Conservation (phyloP, 2,888 invertebrate genomes). For the Nycteola revayana region DNA sequence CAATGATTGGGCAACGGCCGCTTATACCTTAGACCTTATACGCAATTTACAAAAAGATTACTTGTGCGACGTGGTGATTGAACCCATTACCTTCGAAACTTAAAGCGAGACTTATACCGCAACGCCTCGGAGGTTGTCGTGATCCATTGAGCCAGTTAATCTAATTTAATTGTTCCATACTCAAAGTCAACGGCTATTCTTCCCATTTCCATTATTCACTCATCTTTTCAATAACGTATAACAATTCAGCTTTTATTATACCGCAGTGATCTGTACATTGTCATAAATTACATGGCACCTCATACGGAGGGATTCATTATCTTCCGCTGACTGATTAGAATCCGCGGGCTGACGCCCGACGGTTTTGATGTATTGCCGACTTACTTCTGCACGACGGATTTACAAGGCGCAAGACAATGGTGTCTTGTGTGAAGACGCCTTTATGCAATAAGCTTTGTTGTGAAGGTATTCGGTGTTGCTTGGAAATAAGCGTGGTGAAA, state of each 20-base stretch:
- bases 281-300: conserved; percentile 26
- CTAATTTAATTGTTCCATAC: no score
- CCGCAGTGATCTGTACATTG: neutral
- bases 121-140: no score
- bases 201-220: neutral
- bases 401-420: conserved; percentile 24
- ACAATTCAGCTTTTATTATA: neutral
- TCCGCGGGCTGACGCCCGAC: conserved; percentile 22
- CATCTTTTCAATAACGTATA: no score
- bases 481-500: no score
- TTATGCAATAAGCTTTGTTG: conserved; percentile 10
- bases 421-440: conserved; percentile 12
- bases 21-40: no score
- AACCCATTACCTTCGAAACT: no score
- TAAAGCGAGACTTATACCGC: no score
- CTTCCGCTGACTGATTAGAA: conserved; percentile 35
- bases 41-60: no score
- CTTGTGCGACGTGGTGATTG: no score
- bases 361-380: conserved; percentile 35
- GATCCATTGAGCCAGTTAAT: no score
- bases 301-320: conserved; percentile 28
- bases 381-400: conserved; percentile 19
- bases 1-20: no score
- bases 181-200: no score
- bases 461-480: neutral